Percentiles rank a stretch among this genome's conserved stretches.
Conservation (phyloP, 2,797 vertebrate genomes). For the Psittacula echo region DNA sequence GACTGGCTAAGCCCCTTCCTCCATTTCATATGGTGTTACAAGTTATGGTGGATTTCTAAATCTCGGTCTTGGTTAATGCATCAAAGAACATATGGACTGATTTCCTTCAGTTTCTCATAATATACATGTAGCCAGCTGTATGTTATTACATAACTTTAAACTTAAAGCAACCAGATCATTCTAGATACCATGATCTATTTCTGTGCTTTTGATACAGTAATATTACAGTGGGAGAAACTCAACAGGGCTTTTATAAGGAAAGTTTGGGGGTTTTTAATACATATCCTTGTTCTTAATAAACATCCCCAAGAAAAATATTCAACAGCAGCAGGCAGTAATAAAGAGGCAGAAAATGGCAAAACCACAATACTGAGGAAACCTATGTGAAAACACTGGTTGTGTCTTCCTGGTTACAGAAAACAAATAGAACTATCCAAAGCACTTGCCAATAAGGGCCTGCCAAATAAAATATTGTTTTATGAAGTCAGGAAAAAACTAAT, state of each 20-base stretch:
- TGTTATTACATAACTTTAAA: slow-evolving; percentile 69
- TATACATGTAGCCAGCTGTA: slow-evolving; percentile 60
- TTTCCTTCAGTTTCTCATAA: slow-evolving; percentile 65
- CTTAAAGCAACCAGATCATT: slow-evolving; percentile 62
- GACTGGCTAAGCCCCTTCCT: slow-evolving; percentile 7
- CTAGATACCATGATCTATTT: slow-evolving; percentile 57
- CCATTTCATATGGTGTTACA: slow-evolving; percentile 32
- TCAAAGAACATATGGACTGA: slow-evolving; percentile 61
- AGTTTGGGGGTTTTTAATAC: slow-evolving; percentile 46
- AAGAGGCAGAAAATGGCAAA: slow-evolving; percentile 81
- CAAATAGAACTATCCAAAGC: slow-evolving; percentile 82
- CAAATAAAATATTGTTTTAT: slow-evolving; percentile 88
- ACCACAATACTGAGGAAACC: slow-evolving; percentile 80
- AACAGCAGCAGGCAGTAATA: slow-evolving; percentile 76
- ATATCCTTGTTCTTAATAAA: slow-evolving; percentile 79
- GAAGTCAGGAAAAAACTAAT: slow-evolving; percentile 88
- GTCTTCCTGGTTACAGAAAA: slow-evolving; percentile 88
- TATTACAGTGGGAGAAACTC: slow-evolving; percentile 58
- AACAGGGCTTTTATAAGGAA: slow-evolving; percentile 57
- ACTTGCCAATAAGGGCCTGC: slow-evolving; percentile 78
- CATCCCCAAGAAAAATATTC: slow-evolving; percentile 76
- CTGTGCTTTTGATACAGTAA: slow-evolving; percentile 61
- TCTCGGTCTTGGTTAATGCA: slow-evolving; percentile 63
- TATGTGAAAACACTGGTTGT: slow-evolving; percentile 83
- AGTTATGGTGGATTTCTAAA: slow-evolving; percentile 55